Evolutionary conservation across 1,140 invertebrate species (phyloP).

Genomic region (Hormaphis cornu): DNA sequence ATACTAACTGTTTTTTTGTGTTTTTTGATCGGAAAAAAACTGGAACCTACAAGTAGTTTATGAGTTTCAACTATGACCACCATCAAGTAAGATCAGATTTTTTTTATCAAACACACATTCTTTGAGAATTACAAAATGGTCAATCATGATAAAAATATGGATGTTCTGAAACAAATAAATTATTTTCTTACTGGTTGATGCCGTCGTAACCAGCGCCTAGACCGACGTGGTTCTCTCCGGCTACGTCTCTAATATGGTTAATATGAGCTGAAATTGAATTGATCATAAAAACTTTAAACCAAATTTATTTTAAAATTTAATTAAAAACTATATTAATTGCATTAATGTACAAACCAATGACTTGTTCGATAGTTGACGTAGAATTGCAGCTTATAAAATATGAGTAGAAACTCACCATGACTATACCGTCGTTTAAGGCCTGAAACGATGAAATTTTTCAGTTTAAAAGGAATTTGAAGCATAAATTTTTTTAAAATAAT

Average conservation of each 20-base stretch:
- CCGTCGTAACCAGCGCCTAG: constrained; percentile 83
- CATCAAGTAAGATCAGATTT: too few relatives aligned
- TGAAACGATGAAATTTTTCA: constrained; percentile 42
- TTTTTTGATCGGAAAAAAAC: too few relatives aligned
- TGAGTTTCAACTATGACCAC: too few relatives aligned
- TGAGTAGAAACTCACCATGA: constrained; percentile 84
- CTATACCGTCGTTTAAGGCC: constrained; percentile 71
- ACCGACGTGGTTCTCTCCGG: constrained; percentile 77
- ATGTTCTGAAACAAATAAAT: not conserved
- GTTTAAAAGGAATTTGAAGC: not conserved
- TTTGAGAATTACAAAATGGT: too few relatives aligned
- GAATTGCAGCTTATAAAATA: constrained; percentile 67
- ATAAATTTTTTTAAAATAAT: not conserved
- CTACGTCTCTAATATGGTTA: constrained; percentile 70
- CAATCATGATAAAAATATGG: too few relatives aligned
- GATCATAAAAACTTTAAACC: constrained; percentile 8
- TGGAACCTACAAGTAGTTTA: too few relatives aligned
- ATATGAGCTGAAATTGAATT: constrained; percentile 63
- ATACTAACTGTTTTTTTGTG: too few relatives aligned
- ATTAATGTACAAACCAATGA: constrained; percentile 52
- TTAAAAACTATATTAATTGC: not conserved
- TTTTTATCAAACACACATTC: too few relatives aligned
- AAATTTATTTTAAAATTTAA: not conserved
- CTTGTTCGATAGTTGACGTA: constrained; percentile 63
- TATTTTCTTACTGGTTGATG: constrained; percentile 63